These are phyloP conservation scores for Megalurothrips usitatus DNA, from an alignment of 2,888 invertebrate species.

Conservation along the genomic window DNA sequence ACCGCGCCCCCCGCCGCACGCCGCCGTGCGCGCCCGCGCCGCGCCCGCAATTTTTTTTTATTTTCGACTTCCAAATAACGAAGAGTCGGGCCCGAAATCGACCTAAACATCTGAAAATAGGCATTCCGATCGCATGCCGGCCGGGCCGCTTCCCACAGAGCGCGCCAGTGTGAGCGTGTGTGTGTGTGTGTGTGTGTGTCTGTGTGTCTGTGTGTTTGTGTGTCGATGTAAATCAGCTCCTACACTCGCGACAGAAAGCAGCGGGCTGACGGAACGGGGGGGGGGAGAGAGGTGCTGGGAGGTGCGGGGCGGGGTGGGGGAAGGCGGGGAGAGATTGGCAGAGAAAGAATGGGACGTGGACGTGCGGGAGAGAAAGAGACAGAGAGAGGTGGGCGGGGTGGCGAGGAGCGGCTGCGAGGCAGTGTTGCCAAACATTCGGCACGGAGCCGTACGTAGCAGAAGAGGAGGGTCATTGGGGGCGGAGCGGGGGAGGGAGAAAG, in stretches of 20 bases:
- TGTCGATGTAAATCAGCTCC: too few relatives aligned
- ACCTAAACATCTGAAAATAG: constrained; percentile 14
- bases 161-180: too few relatives aligned
- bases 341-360: constrained; percentile 29
- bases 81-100: background rate
- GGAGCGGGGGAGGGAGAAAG: background rate
- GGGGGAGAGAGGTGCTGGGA: constrained; percentile 26
- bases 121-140: background rate
- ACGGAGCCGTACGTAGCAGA: background rate
- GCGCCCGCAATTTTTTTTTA: background rate
- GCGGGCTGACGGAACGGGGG: constrained; percentile 29
- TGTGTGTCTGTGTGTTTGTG: too few relatives aligned
- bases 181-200: too few relatives aligned
- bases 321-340: constrained; percentile 33
- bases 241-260: background rate
- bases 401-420: constrained; percentile 35
- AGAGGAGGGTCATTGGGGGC: background rate
- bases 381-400: constrained; percentile 32
- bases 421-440: constrained; percentile 30
- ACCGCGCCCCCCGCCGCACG: background rate
- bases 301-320: constrained; percentile 29
- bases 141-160: too few relatives aligned
- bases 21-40: background rate
- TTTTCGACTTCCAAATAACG: too few relatives aligned
- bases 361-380: constrained; percentile 15